Percentiles rank a stretch among this genome's conserved stretches.
These are phyloP conservation scores for Scolanthus callimorphus DNA, from an alignment of 92 coral and sea anemone species.

Conservation along the genomic window DNA sequence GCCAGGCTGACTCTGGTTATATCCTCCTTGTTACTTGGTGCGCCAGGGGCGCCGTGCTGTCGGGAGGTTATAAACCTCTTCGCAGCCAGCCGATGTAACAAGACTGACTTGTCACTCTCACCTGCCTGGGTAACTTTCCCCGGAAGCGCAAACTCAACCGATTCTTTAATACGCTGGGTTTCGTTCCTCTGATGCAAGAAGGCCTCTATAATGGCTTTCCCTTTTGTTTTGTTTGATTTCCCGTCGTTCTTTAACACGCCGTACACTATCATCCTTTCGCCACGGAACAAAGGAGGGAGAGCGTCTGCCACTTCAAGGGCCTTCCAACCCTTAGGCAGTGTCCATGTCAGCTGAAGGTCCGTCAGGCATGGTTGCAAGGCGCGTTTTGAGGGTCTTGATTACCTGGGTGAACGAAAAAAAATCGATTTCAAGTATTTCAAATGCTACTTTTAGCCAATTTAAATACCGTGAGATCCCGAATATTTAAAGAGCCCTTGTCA, in stretches of 20 bases:
- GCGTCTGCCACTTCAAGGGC: slow-evolving; percentile 44
- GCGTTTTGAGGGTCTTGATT: slow-evolving; percentile 65
- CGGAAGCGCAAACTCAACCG: slow-evolving; percentile 29
- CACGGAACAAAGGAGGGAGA: slow-evolving; percentile 46
- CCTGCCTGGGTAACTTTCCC: too few species aligned
- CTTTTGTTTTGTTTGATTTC: slow-evolving; percentile 12
- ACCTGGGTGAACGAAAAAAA: too few species aligned
- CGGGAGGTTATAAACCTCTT: slow-evolving; percentile 38
- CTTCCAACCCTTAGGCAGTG: slow-evolving; percentile 40
- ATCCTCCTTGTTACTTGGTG: not conserved
- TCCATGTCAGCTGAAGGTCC: slow-evolving; percentile 52
- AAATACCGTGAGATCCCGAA: too few species aligned
- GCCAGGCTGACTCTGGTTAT: slow-evolving; percentile 37
- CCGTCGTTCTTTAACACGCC: slow-evolving; percentile 28
- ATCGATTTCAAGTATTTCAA: too few species aligned
- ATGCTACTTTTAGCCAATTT: too few species aligned
- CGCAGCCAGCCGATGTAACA: slow-evolving; percentile 56
- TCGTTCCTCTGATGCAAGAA: slow-evolving; percentile 11
- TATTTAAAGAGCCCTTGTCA: too few species aligned
- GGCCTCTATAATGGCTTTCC: slow-evolving; percentile 33
- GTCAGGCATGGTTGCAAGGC: slow-evolving; percentile 78
- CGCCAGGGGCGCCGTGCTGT: slow-evolving; percentile 4
- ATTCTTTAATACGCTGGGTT: slow-evolving; percentile 14
- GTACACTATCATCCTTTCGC: slow-evolving; percentile 53
- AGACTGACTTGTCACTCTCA: too few species aligned